These are phyloP conservation scores for Dendropsophus ebraccatus DNA, from an alignment of 2,113 vertebrate genomes.

Conservation along the genomic window DNA sequence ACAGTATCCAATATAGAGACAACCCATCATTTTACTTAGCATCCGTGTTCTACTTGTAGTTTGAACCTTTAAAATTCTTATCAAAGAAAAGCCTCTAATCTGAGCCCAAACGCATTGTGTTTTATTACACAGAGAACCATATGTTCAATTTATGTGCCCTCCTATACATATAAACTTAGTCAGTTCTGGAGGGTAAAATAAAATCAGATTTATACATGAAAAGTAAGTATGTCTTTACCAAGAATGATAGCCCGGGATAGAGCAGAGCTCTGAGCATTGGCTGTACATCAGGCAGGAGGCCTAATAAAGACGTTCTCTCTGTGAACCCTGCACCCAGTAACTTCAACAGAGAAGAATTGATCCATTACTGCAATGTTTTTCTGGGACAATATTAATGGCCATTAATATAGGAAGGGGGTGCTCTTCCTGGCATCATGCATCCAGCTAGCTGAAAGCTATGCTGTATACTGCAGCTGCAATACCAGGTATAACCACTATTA, in stretches of 20 bases:
- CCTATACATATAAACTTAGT: constrained; percentile 28
- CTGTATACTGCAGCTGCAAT: no score
- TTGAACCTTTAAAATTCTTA: background rate
- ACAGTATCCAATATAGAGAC: background rate
- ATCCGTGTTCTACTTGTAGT: background rate
- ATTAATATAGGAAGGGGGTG: no score
- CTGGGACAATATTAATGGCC: background rate
- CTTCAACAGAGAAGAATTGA: background rate
- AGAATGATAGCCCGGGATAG: background rate
- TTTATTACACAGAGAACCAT: constrained; percentile 7
- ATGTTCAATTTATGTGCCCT: constrained; percentile 23
- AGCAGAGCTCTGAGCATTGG: constrained; percentile 11
- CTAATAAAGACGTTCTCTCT: constrained; percentile 21
- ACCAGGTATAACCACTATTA: no score
- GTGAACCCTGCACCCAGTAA: no score
- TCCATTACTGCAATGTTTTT: background rate
- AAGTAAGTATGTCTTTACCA: constrained; percentile 25
- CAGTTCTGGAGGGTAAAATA: constrained; percentile 18
- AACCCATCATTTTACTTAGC: no score
- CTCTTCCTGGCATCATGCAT: no score
- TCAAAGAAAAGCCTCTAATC: background rate
- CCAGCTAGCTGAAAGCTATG: no score
- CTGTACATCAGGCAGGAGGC: constrained; percentile 5
- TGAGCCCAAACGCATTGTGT: background rate
- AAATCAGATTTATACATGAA: constrained; percentile 37